These are phyloP conservation scores for Hippocampus comes DNA, from an alignment of 2,113 vertebrate genomes.

Conservation along the genomic window DNA sequence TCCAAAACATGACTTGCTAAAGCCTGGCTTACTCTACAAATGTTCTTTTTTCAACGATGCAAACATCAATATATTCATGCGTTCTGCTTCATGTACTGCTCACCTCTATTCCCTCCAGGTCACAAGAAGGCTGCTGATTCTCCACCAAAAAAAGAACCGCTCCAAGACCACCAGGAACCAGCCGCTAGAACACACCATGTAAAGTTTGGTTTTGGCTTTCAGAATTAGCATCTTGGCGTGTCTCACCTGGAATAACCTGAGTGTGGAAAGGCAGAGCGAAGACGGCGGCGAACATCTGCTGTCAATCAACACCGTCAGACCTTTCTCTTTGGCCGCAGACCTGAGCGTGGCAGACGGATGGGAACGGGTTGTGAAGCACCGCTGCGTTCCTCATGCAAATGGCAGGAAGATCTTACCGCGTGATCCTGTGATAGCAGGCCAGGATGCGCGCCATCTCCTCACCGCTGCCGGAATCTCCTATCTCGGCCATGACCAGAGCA, in stretches of 20 bases:
- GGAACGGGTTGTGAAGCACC: background rate
- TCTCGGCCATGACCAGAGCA: constrained; percentile 73
- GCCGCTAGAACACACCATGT: constrained; percentile 36
- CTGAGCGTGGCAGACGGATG: constrained; percentile 56
- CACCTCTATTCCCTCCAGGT: constrained; percentile 68
- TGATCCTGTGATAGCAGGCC: constrained; percentile 77
- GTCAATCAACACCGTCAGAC: constrained; percentile 78
- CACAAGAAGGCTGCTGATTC: constrained; percentile 55
- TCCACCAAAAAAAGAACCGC: constrained; percentile 70
- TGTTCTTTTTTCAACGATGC: too few species aligned
- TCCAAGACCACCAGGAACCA: constrained; percentile 63
- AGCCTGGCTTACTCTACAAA: too few species aligned
- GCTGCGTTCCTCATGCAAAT: background rate
- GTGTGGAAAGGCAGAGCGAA: constrained; percentile 60
- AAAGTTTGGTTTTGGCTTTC: background rate
- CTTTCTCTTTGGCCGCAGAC: constrained; percentile 74
- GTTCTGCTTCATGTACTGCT: constrained; percentile 2
- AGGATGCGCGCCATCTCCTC: constrained; percentile 68
- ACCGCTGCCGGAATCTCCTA: constrained; percentile 51
- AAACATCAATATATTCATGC: too few species aligned
- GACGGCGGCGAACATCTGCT: constrained; percentile 71
- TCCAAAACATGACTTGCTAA: too few species aligned
- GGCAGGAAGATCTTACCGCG: constrained; percentile 67
- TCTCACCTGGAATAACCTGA: constrained; percentile 74
- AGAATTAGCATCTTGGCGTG: background rate